These are phyloP conservation scores for Tenrec ecaudatus DNA, from an alignment of 2,113 vertebrate species.

Conservation along the genomic window DNA sequence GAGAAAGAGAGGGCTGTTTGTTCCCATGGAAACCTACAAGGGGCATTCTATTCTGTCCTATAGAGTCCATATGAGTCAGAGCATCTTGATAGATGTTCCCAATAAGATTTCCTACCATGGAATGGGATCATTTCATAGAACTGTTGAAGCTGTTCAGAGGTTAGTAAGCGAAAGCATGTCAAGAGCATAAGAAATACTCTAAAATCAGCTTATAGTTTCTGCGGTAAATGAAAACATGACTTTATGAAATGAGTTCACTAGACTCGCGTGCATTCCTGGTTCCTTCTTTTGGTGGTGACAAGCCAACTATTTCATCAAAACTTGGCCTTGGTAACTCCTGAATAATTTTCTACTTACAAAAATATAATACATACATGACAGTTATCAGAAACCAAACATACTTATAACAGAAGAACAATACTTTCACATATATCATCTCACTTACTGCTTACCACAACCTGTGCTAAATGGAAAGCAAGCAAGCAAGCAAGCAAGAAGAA, in stretches of 20 bases:
- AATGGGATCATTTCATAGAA: conserved; percentile 2
- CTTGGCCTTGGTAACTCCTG: too few relatives aligned
- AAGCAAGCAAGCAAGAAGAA: too few relatives aligned
- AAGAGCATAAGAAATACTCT: conserved; percentile 5
- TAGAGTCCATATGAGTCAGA: too few relatives aligned
- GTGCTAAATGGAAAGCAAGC: not conserved
- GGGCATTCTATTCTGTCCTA: too few relatives aligned
- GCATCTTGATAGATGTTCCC: not conserved
- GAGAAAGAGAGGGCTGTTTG: too few relatives aligned
- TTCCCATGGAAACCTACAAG: too few relatives aligned
- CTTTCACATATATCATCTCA: not conserved
- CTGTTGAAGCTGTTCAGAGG: not conserved
- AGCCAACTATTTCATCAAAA: too few relatives aligned
- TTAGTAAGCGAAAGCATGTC: conserved; percentile 1
- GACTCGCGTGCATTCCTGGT: not conserved
- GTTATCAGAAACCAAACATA: not conserved
- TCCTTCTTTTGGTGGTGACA: not conserved
- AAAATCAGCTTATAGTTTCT: conserved; percentile 9
- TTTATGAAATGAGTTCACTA: conserved; percentile 22
- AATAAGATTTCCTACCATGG: not conserved
- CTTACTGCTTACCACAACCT: not conserved
- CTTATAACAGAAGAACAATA: not conserved
- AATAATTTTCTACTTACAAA: not conserved
- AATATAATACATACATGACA: not conserved
- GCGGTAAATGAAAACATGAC: conserved; percentile 14